phyloP scores from a whole-genome alignment of 1,140 invertebrate species.

The Pogonomyrmex barbatus region DNA sequence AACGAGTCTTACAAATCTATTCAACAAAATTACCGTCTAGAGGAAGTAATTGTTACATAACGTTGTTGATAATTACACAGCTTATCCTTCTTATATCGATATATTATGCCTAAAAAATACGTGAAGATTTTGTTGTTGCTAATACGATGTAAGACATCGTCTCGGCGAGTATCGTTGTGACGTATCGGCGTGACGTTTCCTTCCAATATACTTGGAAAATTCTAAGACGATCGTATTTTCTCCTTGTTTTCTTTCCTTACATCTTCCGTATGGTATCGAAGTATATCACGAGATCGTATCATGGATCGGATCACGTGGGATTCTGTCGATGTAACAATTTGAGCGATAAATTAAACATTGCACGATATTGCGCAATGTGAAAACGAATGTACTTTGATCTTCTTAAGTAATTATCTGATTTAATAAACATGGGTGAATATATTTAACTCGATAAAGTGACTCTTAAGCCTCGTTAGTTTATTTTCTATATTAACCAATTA shows the following conservation, averaged over 20 bases:
- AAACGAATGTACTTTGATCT: constrained; percentile 27
- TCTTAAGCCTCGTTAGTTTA: background rate
- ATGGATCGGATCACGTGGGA: constrained; percentile 65
- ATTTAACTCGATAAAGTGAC: background rate
- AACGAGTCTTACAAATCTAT: background rate
- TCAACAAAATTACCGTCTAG: constrained; percentile 19
- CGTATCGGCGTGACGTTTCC: too few species aligned
- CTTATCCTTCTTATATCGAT: constrained; percentile 27
- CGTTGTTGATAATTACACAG: constrained; percentile 17
- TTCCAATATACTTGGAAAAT: constrained; percentile 57
- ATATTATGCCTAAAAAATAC: constrained; percentile 32
- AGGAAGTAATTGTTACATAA: constrained; percentile 37
- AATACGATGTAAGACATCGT: constrained; percentile 1
- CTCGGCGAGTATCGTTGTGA: background rate
- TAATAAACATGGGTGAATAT: background rate
- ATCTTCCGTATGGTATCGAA: constrained; percentile 54
- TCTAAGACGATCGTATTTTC: constrained; percentile 2
- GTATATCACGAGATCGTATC: constrained; percentile 51
- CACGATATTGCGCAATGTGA: constrained; percentile 25
- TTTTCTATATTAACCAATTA: background rate
- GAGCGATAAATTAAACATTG: constrained; percentile 78
- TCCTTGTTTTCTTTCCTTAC: constrained; percentile 38
- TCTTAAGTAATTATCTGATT: constrained; percentile 5
- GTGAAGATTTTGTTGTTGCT: background rate
- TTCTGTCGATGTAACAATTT: constrained; percentile 73